phyloP scores from a whole-genome alignment of 2,113 vertebrate genomes.

The Prunella fulvescens region DNA sequence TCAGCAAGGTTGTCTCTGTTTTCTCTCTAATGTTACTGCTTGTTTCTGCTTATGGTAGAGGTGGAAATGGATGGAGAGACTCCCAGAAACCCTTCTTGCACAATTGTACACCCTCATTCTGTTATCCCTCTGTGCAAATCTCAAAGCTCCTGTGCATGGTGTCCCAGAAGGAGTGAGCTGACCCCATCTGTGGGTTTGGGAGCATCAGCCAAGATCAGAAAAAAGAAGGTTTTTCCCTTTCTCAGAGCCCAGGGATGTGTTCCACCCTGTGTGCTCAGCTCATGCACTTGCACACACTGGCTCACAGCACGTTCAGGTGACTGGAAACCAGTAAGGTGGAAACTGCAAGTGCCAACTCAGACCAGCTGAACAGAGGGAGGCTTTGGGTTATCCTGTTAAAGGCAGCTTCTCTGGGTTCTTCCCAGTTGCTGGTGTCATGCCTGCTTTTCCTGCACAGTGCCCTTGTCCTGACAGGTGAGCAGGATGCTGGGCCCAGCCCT shows the following conservation, averaged over 20 bases:
- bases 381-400: not conserved
- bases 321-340: conserved; percentile 6
- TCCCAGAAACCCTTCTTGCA: not conserved
- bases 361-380: not conserved
- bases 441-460: not conserved
- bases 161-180: not conserved
- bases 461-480: fast-evolving
- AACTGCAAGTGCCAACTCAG: not conserved
- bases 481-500: not conserved
- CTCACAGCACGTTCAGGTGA: not conserved
- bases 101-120: not conserved
- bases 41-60: not conserved
- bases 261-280: not conserved
- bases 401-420: not conserved
- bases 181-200: not conserved
- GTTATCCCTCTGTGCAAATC: not conserved
- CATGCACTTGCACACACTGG: fast-evolving
- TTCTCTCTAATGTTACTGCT: not conserved
- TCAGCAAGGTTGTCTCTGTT: not conserved
- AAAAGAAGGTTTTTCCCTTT: not conserved
- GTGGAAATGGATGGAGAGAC: not conserved
- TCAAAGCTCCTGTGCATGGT: not conserved
- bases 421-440: not conserved
- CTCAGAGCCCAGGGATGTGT: not conserved
- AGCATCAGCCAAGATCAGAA: not conserved